Evolutionary conservation across 2,113 vertebrate genomes (phyloP).

Genomic region (Recurvirostra avosetta): DNA sequence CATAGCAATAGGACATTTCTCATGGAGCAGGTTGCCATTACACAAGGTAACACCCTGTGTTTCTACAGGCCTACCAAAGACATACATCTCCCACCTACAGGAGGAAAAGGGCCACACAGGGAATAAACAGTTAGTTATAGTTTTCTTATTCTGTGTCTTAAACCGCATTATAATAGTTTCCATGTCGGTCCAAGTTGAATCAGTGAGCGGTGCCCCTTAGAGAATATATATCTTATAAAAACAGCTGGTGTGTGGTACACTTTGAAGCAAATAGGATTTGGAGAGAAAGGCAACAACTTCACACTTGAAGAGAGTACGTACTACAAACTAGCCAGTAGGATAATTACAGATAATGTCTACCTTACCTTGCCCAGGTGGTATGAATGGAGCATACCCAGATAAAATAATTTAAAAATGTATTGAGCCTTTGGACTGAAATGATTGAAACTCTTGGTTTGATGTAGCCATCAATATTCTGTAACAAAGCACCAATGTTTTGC

Average conservation of each 20-base stretch:
- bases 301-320: background rate
- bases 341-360: background rate
- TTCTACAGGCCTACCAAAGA: too few relatives aligned
- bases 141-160: background rate
- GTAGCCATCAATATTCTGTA: background rate
- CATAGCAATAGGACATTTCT: too few relatives aligned
- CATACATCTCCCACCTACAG: too few relatives aligned
- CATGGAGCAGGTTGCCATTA: too few relatives aligned
- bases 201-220: background rate
- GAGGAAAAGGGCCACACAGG: background rate
- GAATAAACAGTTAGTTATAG: background rate
- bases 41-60: too few relatives aligned
- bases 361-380: background rate
- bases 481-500: background rate
- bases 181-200: background rate
- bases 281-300: background rate
- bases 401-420: background rate
- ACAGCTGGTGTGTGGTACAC: rapidly evolving
- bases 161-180: background rate
- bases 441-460: background rate
- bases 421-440: background rate
- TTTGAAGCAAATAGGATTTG: background rate
- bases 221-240: background rate
- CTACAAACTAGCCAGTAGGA: background rate
- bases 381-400: too few relatives aligned